A percentile compares a stretch with the other conserved stretches of the same genome.
These are phyloP conservation scores for Pristionchus japonicus DNA, from an alignment of 2,888 invertebrate genomes.

Conservation along the genomic window DNA sequence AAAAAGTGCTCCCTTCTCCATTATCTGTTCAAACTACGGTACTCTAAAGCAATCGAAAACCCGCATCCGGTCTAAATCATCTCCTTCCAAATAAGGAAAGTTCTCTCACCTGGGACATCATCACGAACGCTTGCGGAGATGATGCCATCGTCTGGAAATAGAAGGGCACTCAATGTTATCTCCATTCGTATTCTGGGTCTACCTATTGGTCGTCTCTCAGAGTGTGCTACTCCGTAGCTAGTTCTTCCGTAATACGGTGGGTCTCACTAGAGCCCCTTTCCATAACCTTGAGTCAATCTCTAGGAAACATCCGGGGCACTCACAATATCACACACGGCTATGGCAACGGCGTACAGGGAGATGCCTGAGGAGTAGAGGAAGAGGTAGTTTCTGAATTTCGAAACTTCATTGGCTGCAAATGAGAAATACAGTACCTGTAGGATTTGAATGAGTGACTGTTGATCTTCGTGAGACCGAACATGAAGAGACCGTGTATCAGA, in stretches of 20 bases:
- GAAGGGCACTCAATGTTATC: neutral
- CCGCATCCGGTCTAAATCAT: neutral
- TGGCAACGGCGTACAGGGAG: neutral
- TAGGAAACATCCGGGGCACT: neutral
- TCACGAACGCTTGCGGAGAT: neutral
- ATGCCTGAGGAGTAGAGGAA: neutral
- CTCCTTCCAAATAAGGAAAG: too few relatives aligned
- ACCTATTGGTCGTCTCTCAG: too few relatives aligned
- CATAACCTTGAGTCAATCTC: too few relatives aligned
- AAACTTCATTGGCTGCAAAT: neutral
- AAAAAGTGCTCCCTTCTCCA: too few relatives aligned
- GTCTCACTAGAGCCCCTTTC: neutral
- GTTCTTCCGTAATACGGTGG: too few relatives aligned
- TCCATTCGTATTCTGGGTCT: neutral
- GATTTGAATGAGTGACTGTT: neutral
- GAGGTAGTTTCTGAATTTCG: neutral
- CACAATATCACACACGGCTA: neutral
- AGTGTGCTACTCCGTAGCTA: neutral
- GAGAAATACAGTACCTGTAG: neutral
- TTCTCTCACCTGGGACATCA: conserved; percentile 2
- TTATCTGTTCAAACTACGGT: too few relatives aligned
- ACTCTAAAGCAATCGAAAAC: neutral
- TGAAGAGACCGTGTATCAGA: neutral
- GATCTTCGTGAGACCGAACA: neutral
- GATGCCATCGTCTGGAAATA: conserved; percentile 10